These are phyloP conservation scores for Teleiodes luculella DNA, from an alignment of 2,888 invertebrate genomes.

Conservation along the genomic window DNA sequence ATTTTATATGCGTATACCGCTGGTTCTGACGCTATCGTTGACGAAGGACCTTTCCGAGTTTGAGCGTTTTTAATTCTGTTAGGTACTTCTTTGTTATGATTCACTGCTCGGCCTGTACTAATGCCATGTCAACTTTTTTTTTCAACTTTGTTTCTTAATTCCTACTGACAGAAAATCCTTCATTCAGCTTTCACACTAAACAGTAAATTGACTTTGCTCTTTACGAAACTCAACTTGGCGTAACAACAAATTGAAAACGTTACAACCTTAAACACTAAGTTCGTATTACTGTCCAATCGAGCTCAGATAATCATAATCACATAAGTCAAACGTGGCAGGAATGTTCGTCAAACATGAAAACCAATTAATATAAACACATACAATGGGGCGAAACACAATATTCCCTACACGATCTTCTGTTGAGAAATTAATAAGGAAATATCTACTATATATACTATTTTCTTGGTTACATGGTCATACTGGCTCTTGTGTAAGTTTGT, in stretches of 20 bases:
- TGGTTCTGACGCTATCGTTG: too few species aligned
- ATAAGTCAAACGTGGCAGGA: slow-evolving; percentile 35
- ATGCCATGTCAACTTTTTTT: too few species aligned
- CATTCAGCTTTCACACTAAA: background rate
- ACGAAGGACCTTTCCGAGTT: too few species aligned
- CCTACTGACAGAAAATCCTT: too few species aligned
- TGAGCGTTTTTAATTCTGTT: too few species aligned
- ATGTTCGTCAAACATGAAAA: slow-evolving; percentile 29
- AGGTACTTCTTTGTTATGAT: too few species aligned
- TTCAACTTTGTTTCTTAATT: too few species aligned
- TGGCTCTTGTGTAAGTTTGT: too few species aligned
- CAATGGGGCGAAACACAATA: slow-evolving; percentile 56
- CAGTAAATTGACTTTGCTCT: background rate
- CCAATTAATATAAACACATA: slow-evolving; percentile 52
- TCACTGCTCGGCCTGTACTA: too few species aligned
- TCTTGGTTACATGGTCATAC: too few species aligned
- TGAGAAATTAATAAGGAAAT: slow-evolving; percentile 35
- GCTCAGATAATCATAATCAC: background rate
- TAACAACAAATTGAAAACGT: background rate
- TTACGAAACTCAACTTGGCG: slow-evolving; percentile 15
- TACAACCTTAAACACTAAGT: background rate
- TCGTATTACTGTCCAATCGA: slow-evolving; percentile 4
- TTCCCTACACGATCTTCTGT: slow-evolving; percentile 43
- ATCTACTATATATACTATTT: too few species aligned
- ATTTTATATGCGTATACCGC: too few species aligned